These are phyloP conservation scores for Drosophila cognata DNA, from an alignment of 2,888 invertebrate species.

Conservation along the genomic window DNA sequence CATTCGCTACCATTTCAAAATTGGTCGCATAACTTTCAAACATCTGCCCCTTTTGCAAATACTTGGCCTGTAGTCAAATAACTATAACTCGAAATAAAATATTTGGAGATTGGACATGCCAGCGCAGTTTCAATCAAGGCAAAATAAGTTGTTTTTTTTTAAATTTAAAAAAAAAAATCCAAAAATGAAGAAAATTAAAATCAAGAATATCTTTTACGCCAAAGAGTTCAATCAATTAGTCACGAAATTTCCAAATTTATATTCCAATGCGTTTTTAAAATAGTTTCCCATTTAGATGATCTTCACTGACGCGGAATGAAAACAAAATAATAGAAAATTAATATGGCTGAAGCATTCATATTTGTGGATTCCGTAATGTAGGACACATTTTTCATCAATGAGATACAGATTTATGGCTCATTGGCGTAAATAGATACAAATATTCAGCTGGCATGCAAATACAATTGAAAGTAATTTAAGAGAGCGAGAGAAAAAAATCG, in stretches of 20 bases:
- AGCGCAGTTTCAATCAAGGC: neutral
- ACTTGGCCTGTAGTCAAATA: neutral
- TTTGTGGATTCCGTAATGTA: constrained; percentile 1
- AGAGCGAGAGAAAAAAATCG: neutral
- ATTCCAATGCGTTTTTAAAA: constrained; percentile 45
- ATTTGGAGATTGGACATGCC: neutral
- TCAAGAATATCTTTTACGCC: constrained; percentile 1
- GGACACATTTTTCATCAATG: constrained; percentile 31
- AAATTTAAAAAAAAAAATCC: neutral
- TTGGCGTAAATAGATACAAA: neutral
- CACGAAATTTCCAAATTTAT: constrained; percentile 61
- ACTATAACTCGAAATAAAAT: neutral
- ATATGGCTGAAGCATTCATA: constrained; percentile 1
- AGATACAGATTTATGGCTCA: constrained; percentile 29
- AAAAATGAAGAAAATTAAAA: neutral
- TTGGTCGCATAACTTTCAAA: neutral
- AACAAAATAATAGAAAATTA: constrained; percentile 21
- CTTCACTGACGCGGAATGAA: constrained; percentile 15
- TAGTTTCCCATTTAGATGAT: constrained; percentile 40
- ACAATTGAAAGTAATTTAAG: constrained; percentile 2
- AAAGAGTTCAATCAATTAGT: constrained; percentile 51
- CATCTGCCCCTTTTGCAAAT: neutral
- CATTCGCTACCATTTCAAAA: neutral
- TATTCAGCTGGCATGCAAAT: constrained; percentile 2
- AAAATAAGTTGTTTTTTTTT: neutral